Base-by-base conservation (phyloP, 2,113 vertebrate species). In the Albula glossodonta region DNA sequence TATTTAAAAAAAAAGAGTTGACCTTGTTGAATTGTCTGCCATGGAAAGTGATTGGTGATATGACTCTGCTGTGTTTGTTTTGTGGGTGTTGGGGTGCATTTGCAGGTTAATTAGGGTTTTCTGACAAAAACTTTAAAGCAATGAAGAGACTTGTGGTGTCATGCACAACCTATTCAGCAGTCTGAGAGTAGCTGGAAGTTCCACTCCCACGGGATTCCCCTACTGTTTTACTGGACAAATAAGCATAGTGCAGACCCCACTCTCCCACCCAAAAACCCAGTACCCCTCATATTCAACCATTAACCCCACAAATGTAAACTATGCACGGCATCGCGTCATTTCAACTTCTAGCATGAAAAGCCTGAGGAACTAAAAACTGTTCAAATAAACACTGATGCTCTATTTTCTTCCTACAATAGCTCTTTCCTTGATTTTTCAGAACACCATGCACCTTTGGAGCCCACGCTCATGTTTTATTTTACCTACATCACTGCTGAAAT, bases 231-330 rank as follows among this genome's bases (percentile, higher is more conserved):
- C 60, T n/a, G 85, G 77, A 81, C 51, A 17, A 82, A 86, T 51
- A 41, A 53, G 51, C 85, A 48, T 9, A 10, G 51, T 57, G 49
- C 74, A 82, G 11, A 56, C 51, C 10, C 56, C 41, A 17, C 50
- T n/a, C n/a, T 57, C 51, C 17, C 51, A 74, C 11, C 48, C 11
- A 2, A 49, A 85, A 60, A 49, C 49, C 25, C 77, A 78, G 48
- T 22, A 7, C 52, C 52, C 48, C 52, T 80, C 84, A n/a, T 50
- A 56, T 87, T 82, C 56, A 78, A 17, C 77, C 86, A 87, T 83
- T 87, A 80, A 80, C 53, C 78, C 86, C 77, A n/a, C 57, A 80
- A 87, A 87, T 51, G 82, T 79, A 31, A 63, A 56, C 86, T 78
- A n/a, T 70, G 81, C 82, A 87, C 82, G 77, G 31, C 82, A 87